Percentiles rank a stretch among this genome's conserved stretches.
These are phyloP conservation scores for Plestiodon gilberti DNA, from an alignment of 2,113 vertebrate genomes.

Conservation along the genomic window DNA sequence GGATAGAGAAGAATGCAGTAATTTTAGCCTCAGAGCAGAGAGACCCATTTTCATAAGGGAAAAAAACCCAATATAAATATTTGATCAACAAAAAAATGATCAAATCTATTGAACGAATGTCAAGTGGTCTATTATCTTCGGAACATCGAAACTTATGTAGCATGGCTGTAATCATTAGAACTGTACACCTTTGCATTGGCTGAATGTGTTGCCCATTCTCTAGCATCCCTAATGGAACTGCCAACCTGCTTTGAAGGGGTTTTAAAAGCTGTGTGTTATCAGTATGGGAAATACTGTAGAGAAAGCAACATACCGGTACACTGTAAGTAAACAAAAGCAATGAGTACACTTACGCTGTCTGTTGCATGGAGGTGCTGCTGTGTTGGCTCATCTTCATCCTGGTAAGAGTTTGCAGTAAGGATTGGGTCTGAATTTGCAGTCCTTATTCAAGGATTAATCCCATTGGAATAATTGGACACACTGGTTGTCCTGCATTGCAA, in stretches of 20 bases:
- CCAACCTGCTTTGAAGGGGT: neutral
- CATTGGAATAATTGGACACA: neutral
- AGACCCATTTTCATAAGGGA: neutral
- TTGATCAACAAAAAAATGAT: slow-evolving; percentile 7
- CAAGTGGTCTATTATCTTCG: slow-evolving; percentile 39
- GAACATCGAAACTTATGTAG: slow-evolving; percentile 12
- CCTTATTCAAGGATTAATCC: slow-evolving; percentile 6
- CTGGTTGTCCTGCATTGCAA: slow-evolving; percentile 5
- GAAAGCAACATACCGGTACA: neutral
- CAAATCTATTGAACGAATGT: slow-evolving; percentile 12
- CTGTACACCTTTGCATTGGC: slow-evolving; percentile 28
- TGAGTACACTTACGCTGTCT: neutral
- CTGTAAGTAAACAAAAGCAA: neutral
- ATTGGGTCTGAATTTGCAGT: neutral
- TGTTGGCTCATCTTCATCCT: neutral
- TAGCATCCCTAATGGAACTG: neutral
- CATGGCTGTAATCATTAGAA: neutral
- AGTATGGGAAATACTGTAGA: neutral
- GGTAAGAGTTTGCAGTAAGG: neutral
- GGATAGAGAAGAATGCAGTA: neutral
- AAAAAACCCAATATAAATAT: neutral
- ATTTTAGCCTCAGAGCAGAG: neutral
- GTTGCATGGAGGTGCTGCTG: too few relatives aligned
- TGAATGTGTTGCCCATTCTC: neutral
- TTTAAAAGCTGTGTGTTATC: neutral